Percentiles rank a stretch among this genome's conserved stretches.
phyloP scores from a whole-genome alignment of 92 coral and sea anemone species.

The Epizoanthus illoricatus region DNA sequence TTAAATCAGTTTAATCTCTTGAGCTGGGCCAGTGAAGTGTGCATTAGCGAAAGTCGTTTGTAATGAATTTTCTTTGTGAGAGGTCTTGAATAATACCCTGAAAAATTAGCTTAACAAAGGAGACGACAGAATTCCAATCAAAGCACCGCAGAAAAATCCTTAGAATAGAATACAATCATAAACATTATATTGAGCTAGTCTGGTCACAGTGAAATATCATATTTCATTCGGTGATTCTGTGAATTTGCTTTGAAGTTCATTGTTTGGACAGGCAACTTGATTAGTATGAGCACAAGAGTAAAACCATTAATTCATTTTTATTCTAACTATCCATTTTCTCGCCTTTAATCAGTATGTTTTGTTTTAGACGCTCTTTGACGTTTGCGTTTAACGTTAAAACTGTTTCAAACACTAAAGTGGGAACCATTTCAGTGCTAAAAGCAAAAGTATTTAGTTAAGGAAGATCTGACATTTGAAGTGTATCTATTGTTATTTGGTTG shows the following conservation, averaged over 20 bases:
- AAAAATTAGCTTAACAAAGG: constrained; percentile 22
- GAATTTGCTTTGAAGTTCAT: constrained; percentile 42
- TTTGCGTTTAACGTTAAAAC: neutral
- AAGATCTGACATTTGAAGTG: constrained; percentile 29
- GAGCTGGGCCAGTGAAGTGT: constrained; percentile 22
- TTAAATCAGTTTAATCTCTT: constrained; percentile 9
- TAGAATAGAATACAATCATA: constrained; percentile 15
- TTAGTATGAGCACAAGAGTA: neutral
- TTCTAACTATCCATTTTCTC: neutral
- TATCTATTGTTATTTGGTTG: constrained; percentile 12
- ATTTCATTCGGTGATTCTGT: constrained; percentile 55
- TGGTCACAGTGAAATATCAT: constrained; percentile 39
- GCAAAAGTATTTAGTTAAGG: constrained; percentile 33
- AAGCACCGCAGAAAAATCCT: constrained; percentile 27
- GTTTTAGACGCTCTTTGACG: neutral
- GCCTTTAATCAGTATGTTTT: no score
- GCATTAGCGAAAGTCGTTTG: constrained; percentile 20
- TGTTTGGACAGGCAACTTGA: constrained; percentile 43
- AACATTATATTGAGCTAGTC: constrained; percentile 27
- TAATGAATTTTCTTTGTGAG: constrained; percentile 35
- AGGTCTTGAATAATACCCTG: constrained; percentile 12
- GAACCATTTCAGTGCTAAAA: constrained; percentile 26
- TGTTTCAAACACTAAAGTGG: constrained; percentile 3
- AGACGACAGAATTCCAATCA: constrained; percentile 6
- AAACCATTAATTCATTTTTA: neutral